phyloP scores from a whole-genome alignment of 2,797 vertebrate species.

The Anisognathus igniventris region DNA sequence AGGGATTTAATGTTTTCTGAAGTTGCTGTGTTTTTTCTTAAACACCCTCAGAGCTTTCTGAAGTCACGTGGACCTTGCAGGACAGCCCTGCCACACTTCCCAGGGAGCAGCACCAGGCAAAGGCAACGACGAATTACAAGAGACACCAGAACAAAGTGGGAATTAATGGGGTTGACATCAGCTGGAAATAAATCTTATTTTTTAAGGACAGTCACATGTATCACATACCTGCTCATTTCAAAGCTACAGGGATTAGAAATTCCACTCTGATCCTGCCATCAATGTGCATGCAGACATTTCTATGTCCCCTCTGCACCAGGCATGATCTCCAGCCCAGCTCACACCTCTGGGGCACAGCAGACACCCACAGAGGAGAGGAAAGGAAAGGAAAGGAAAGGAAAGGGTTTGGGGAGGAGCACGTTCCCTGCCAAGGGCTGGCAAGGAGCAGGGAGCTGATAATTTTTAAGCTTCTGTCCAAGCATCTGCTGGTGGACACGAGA shows the following conservation, averaged over 20 bases:
- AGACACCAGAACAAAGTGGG: not conserved
- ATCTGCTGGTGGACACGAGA: not conserved
- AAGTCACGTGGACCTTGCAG: not conserved
- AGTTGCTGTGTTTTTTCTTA: not conserved
- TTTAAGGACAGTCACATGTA: not conserved
- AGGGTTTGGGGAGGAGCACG: not conserved
- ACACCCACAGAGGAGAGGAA: not conserved
- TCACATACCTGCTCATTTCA: not conserved
- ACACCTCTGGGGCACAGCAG: not conserved
- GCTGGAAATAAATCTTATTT: not conserved
- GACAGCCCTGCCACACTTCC: not conserved
- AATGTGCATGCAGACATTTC: not conserved
- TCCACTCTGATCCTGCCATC: not conserved
- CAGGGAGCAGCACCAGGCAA: not conserved
- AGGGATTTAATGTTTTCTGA: not conserved
- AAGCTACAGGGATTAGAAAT: not conserved
- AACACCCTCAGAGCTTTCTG: not conserved
- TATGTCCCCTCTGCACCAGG: not conserved
- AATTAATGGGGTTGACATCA: not conserved
- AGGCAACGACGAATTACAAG: not conserved
- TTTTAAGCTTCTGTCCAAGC: not conserved
- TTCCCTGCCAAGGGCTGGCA: not conserved
- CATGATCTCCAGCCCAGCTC: not conserved
- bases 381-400: not conserved
- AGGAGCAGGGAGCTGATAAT: not conserved